Percentiles rank a stretch among this genome's conserved stretches.
phyloP scores from a whole-genome alignment of 2,797 vertebrate genomes.

The Aldrovandia affinis region DNA sequence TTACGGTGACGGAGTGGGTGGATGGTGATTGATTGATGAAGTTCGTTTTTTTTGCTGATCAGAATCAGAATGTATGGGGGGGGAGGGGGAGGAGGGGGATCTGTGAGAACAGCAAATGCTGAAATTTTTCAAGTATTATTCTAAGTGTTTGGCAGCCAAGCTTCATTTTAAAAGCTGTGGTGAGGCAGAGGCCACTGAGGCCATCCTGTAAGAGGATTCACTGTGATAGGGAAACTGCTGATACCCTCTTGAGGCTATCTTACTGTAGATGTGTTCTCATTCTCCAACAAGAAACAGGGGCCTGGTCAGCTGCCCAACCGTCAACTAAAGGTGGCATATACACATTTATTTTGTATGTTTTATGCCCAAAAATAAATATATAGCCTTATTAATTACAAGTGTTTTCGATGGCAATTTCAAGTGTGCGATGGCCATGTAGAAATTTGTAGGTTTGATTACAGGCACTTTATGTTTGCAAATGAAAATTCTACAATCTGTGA shows the following conservation, averaged over 20 bases:
- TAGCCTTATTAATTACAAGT: neutral
- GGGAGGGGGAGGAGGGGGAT: neutral
- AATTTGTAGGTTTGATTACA: too few species aligned
- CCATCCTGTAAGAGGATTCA: neutral
- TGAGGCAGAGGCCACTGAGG: neutral
- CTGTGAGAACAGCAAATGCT: neutral
- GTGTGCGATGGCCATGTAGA: too few species aligned
- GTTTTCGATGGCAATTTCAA: neutral
- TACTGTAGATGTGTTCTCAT: neutral
- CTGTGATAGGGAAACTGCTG: neutral
- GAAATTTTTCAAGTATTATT: conserved; percentile 3
- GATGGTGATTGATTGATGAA: neutral
- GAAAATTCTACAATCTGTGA: neutral
- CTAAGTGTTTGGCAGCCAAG: neutral
- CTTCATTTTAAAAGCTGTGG: conserved; percentile 5
- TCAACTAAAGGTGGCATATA: neutral
- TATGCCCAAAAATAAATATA: too few species aligned
- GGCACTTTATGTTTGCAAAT: neutral
- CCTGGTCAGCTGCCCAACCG: neutral
- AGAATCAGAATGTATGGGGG: neutral
- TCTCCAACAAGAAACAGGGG: neutral
- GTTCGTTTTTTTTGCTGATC: neutral
- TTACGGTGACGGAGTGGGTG: neutral
- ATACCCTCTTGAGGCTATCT: neutral
- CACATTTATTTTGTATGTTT: neutral